phyloP scores from a whole-genome alignment of 35 echinoderm and acorn worm species.

The Holothuria glaberrima region DNA sequence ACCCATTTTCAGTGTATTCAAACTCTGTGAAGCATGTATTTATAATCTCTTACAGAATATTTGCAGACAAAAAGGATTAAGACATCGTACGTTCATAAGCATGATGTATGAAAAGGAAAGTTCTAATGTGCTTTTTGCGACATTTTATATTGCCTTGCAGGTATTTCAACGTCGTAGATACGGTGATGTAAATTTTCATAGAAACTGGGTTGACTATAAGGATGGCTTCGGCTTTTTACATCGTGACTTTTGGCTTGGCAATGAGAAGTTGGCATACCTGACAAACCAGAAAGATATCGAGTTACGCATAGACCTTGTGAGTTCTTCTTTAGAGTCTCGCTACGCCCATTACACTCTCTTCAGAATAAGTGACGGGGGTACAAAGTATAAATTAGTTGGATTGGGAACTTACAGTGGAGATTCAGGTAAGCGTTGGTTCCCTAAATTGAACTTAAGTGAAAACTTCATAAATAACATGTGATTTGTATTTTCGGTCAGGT shows the following conservation, averaged over 20 bases:
- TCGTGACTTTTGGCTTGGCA: conserved; percentile 26
- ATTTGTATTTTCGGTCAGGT: too few relatives aligned
- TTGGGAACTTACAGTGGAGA: neutral
- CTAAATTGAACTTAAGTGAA: too few relatives aligned
- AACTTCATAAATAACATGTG: too few relatives aligned
- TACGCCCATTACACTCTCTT: neutral
- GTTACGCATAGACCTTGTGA: conserved; percentile 1
- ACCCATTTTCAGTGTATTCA: too few relatives aligned
- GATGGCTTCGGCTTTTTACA: conserved; percentile 19
- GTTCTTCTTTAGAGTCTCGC: neutral
- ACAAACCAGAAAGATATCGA: conserved; percentile 3
- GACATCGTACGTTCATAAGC: too few relatives aligned
- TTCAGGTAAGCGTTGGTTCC: neutral
- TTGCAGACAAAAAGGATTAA: too few relatives aligned
- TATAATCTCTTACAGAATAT: too few relatives aligned
- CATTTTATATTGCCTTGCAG: neutral
- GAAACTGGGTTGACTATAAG: conserved; percentile 28
- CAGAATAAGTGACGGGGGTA: neutral
- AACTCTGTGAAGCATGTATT: too few relatives aligned
- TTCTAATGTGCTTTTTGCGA: too few relatives aligned
- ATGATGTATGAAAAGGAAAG: too few relatives aligned
- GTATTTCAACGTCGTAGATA: conserved; percentile 11
- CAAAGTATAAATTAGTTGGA: conserved; percentile 1
- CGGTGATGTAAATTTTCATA: neutral
- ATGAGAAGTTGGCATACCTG: neutral